phyloP scores from a whole-genome alignment of 2,797 vertebrate species.

The Tachyglossus aculeatus region DNA sequence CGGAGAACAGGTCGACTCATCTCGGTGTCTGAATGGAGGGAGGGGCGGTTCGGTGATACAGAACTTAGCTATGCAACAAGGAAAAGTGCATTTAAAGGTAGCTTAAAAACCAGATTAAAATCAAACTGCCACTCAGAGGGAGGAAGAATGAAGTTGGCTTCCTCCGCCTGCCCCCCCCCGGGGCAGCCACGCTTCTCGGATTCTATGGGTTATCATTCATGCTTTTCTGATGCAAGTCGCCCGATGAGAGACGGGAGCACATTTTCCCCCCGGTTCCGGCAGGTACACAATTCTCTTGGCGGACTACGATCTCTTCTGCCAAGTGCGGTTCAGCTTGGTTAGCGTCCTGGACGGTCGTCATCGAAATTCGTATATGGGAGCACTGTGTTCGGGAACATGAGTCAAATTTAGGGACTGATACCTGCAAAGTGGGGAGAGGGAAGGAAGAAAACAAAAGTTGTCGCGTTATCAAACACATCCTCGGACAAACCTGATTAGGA shows the following conservation, averaged over 20 bases:
- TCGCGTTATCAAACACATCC: background rate
- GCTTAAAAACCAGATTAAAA: conserved; percentile 72
- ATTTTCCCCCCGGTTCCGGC: conserved; percentile 63
- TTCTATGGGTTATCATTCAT: conserved; percentile 66
- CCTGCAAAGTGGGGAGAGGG: conserved; percentile 73
- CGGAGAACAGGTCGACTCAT: conserved; percentile 47
- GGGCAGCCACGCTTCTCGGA: conserved; percentile 55
- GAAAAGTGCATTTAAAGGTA: conserved; percentile 75
- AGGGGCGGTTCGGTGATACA: conserved; percentile 61
- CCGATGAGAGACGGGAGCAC: conserved; percentile 68
- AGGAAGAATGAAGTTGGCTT: conserved; percentile 49
- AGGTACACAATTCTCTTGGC: conserved; percentile 70
- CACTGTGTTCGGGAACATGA: conserved; percentile 91
- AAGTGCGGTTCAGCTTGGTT: conserved; percentile 56
- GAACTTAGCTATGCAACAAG: conserved; percentile 73
- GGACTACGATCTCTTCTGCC: conserved; percentile 69
- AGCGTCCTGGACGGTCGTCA: conserved; percentile 75
- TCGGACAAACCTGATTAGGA: background rate
- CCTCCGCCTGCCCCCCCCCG: conserved; percentile 24
- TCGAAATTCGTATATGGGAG: conserved; percentile 97
- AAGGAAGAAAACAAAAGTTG: background rate
- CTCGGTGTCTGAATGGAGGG: conserved; percentile 46
- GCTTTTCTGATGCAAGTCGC: conserved; percentile 70
- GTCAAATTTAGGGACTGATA: conserved; percentile 97
- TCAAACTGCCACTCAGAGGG: conserved; percentile 66